phyloP scores from a whole-genome alignment of 1,140 invertebrate genomes.

The Brachionus manjavacas region DNA sequence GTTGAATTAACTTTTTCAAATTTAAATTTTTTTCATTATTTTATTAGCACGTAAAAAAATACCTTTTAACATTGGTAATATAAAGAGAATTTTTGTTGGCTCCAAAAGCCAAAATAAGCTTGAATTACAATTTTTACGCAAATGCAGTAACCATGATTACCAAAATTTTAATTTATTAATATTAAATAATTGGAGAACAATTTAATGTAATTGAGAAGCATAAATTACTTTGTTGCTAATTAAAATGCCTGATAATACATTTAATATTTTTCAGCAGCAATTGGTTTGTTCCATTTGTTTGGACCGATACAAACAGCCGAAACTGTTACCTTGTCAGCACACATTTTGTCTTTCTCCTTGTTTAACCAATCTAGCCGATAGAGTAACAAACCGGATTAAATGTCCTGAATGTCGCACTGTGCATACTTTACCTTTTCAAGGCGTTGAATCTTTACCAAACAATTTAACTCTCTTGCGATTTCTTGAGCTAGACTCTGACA shows the following conservation, averaged over 20 bases:
- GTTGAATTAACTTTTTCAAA: no score
- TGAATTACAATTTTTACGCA: background rate
- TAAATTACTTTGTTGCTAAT: background rate
- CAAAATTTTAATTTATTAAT: background rate
- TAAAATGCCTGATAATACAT: background rate
- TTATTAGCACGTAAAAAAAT: background rate
- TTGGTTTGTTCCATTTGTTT: conserved; percentile 95
- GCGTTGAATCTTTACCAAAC: conserved; percentile 66
- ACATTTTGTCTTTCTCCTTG: conserved; percentile 98
- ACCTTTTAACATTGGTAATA: background rate
- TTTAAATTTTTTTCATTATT: background rate
- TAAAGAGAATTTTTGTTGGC: background rate
- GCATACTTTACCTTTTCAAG: conserved; percentile 88
- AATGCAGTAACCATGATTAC: background rate
- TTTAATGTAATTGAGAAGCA: background rate
- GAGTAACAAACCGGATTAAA: conserved; percentile 69
- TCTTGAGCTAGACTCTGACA: background rate
- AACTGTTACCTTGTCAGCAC: conserved; percentile 96
- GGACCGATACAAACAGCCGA: conserved; percentile 91
- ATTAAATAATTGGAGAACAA: background rate
- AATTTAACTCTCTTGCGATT: conserved; percentile 15
- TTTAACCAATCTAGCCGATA: conserved; percentile 50
- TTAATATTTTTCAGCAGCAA: conserved; percentile 81
- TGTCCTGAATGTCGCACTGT: conserved; percentile 97
- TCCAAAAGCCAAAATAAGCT: background rate